Percentiles rank a stretch among this genome's conserved stretches.
Conservation (phyloP, 2,797 vertebrate species). For the Muscicapa striata region DNA sequence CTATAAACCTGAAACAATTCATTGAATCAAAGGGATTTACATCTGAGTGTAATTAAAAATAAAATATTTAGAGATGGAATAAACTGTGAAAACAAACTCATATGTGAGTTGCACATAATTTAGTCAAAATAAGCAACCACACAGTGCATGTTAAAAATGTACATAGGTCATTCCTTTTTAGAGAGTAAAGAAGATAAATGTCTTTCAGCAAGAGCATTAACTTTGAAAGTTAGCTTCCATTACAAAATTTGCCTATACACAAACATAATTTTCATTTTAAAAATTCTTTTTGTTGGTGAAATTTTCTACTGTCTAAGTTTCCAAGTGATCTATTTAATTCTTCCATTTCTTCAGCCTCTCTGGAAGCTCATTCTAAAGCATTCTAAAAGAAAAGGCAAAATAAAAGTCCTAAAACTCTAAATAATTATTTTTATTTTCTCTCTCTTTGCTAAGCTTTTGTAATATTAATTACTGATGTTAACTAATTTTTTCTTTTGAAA, state of each 20-base stretch:
- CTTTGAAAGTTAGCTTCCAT: neutral
- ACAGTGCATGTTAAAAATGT: neutral
- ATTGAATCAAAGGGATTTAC: neutral
- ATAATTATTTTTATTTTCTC: neutral
- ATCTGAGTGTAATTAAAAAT: neutral
- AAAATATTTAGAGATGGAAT: neutral
- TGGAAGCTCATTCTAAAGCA: neutral
- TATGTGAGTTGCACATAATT: constrained; percentile 36
- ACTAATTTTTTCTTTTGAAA: neutral
- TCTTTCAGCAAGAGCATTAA: neutral
- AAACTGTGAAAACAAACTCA: neutral
- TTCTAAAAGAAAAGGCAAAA: neutral
- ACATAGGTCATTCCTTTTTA: neutral
- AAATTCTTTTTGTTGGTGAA: neutral
- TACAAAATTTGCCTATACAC: neutral
- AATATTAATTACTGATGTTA: neutral
- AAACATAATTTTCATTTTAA: neutral
- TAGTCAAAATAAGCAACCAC: neutral
- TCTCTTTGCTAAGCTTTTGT: neutral
- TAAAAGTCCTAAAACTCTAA: neutral
- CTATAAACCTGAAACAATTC: neutral
- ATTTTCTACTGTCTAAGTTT: neutral
- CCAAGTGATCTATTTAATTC: neutral
- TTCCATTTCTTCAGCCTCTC: neutral
- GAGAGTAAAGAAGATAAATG: constrained; percentile 6